Evolutionary conservation across 2,888 invertebrate genomes (phyloP).

Genomic region (Harpalus rubripes): DNA sequence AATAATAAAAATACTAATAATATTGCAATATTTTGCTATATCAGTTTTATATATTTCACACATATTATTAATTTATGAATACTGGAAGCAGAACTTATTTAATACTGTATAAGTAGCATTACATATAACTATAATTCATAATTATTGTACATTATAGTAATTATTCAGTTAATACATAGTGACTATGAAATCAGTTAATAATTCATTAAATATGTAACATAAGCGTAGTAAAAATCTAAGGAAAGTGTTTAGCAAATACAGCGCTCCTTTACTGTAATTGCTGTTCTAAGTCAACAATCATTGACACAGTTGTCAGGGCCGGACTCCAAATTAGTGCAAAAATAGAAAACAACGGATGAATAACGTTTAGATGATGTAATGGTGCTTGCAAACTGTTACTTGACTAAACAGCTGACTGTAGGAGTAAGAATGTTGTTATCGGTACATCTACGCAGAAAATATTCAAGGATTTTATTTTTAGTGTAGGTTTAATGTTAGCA

Average conservation of each 20-base stretch:
- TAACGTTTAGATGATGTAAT: constrained; percentile 40
- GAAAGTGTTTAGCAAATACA: constrained; percentile 19
- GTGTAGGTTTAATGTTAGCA: constrained; percentile 28
- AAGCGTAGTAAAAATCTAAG: not conserved
- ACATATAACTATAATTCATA: not conserved
- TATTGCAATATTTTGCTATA: no score
- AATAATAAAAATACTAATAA: no score
- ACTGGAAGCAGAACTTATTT: no score
- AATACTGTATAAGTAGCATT: not conserved
- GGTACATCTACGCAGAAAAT: constrained; percentile 25
- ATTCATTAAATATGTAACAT: constrained; percentile 5
- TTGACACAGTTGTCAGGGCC: constrained; percentile 36
- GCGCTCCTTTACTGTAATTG: constrained; percentile 18
- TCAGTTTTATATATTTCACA: no score
- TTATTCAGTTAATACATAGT: not conserved
- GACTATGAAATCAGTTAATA: not conserved
- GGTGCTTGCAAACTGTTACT: constrained; percentile 15
- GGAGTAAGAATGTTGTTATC: constrained; percentile 34
- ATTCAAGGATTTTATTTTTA: constrained; percentile 23
- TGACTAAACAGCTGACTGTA: not conserved
- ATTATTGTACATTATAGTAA: not conserved
- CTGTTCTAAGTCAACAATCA: not conserved
- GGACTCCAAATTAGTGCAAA: constrained; percentile 13
- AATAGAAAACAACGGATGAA: constrained; percentile 48
- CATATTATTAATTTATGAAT: no score